These are phyloP conservation scores for Pyrrhosoma nymphula DNA, from an alignment of 2,888 invertebrate species.

Conservation along the genomic window DNA sequence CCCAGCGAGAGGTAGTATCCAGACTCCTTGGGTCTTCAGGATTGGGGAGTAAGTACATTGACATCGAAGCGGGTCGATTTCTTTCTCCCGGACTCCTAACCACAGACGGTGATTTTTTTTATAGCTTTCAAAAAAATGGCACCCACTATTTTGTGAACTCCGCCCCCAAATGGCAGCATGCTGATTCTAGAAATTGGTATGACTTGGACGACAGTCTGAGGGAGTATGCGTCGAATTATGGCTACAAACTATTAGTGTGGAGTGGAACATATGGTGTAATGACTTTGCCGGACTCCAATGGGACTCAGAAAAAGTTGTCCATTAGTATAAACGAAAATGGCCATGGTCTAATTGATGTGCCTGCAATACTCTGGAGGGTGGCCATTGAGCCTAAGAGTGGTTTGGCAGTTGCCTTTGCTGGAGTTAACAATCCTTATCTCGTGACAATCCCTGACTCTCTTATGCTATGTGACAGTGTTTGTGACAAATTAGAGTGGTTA, in stretches of 20 bases:
- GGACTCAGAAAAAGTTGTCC: neutral
- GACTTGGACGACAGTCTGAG: neutral
- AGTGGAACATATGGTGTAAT: conserved; percentile 54
- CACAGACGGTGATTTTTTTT: neutral
- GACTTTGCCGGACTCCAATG: conserved; percentile 49
- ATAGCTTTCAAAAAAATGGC: neutral
- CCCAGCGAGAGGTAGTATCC: conserved; percentile 67
- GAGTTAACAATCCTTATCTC: conserved; percentile 83
- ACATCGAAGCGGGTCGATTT: neutral
- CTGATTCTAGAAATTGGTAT: conserved; percentile 16
- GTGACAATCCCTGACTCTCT: conserved; percentile 71
- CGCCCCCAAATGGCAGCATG: neutral
- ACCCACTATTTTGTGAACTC: conserved; percentile 29
- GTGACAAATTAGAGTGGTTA: conserved; percentile 79
- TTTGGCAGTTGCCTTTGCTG: conserved; percentile 82
- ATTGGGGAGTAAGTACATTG: conserved; percentile 68
- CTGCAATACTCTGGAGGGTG: conserved; percentile 75
- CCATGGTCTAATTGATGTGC: conserved; percentile 68
- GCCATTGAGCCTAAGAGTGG: conserved; percentile 79
- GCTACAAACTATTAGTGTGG: neutral
- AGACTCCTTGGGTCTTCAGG: conserved; percentile 63
- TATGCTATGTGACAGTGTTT: conserved; percentile 81
- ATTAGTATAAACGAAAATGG: conserved; percentile 61
- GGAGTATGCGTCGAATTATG: neutral
- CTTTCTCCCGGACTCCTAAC: conserved; percentile 27